Base-by-base conservation (phyloP, 2,888 invertebrate species). In the Ophioninae sp. region DNA sequence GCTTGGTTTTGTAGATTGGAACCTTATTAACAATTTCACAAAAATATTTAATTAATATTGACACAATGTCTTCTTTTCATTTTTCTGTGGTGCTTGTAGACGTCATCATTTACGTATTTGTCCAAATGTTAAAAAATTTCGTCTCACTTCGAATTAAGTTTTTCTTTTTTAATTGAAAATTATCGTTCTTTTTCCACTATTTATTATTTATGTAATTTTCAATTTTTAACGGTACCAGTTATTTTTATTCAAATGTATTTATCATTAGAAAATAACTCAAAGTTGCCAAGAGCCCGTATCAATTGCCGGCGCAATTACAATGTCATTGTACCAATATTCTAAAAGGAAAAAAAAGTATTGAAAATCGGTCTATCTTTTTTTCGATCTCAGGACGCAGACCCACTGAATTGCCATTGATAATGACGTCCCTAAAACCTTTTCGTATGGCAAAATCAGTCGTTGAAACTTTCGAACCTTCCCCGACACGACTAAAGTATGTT, bases 1-100 rank as follows among this genome's bases (percentile, higher is more conserved):
- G 86, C 85, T 82, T 68, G 73, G 59, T 78, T 37, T 22, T 68
- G 37, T 51, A 56, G 9, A 65, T 65, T 81, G 61, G 69, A 71
- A 22, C 65, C 69, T 77, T 79, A 76, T 76, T 5, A 6, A 17
- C 17, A 51, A 17, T 17, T 51, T 51, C 2, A 30, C 30, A 30
- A 3, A 30, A 30, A 30, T 30, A 3, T 30, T 30, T 2, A 30
- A 30, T 30, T 30, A 30, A 30, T 30, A 30, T 30, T 30, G 30
- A 3, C 30, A 3, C 30, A 30, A 3, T 30, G 30, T 30, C 30
- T 30, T 30, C 30, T 30, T 30, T 30, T 30, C 3, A 30, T 3
- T 30, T 30, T 30, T 30, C 30, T 30, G 30, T 30, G 30, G 3
- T 30, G 3, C 30, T 30, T 30, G 30, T 30, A 30, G 30, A 1